These are phyloP conservation scores for Epistrophe grossulariae DNA, from an alignment of 2,888 invertebrate genomes.

Conservation along the genomic window DNA sequence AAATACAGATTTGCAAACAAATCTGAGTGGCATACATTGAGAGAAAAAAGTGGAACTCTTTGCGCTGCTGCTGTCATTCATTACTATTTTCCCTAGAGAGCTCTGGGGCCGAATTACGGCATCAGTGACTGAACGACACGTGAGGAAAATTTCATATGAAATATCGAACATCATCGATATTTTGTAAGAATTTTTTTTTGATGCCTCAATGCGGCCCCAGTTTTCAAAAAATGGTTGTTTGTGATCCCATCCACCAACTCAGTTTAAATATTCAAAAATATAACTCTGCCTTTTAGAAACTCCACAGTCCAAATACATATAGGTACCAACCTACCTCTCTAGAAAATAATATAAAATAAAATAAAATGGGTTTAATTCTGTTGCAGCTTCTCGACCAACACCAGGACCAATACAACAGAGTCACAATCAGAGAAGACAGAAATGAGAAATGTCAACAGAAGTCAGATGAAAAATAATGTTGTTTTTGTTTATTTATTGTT, in stretches of 20 bases:
- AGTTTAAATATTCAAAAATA: background rate
- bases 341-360: background rate
- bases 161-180: no score
- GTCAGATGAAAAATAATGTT: constrained; percentile 11
- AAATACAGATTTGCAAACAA: constrained; percentile 40
- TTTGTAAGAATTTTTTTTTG: no score
- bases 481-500: constrained; percentile 61
- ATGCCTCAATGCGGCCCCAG: no score
- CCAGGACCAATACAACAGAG: background rate
- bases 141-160: no score
- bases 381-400: background rate
- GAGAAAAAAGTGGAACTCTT: constrained; percentile 31
- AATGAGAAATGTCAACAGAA: constrained; percentile 24
- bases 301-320: no score
- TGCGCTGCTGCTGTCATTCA: constrained; percentile 19
- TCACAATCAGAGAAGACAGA: background rate
- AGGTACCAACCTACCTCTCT: no score
- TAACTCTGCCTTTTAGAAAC: background rate
- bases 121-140: no score
- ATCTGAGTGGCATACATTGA: constrained; percentile 31
- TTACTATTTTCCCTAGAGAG: constrained; percentile 46
- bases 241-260: no score
- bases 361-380: background rate
- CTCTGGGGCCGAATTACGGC: no score
- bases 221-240: no score